phyloP scores from a whole-genome alignment of 2,113 vertebrate genomes.

The Brachyistius frenatus region DNA sequence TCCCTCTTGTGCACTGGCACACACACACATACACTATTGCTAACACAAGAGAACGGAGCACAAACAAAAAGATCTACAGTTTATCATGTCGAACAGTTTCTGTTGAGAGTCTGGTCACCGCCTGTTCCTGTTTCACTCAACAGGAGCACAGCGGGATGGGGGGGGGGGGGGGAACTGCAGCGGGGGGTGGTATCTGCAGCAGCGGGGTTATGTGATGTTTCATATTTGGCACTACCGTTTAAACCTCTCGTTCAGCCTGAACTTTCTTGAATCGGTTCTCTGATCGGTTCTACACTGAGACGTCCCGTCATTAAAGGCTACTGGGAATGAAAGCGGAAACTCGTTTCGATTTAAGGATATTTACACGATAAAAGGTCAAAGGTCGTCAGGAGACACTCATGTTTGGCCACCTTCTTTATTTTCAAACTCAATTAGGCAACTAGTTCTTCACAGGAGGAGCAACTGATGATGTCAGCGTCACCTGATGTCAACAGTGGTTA shows the following conservation, averaged over 20 bases:
- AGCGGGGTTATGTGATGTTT: too few relatives aligned
- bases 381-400: constrained; percentile 51
- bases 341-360: constrained; percentile 5
- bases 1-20: too few relatives aligned
- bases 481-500: too few relatives aligned
- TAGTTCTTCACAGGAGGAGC: constrained; percentile 46
- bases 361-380: constrained; percentile 68
- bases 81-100: constrained; percentile 22
- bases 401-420: constrained; percentile 36
- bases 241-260: too few relatives aligned
- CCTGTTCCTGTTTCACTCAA: not conserved
- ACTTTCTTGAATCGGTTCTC: too few relatives aligned
- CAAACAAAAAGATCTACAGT: constrained; percentile 22
- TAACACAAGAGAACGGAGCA: constrained; percentile 37
- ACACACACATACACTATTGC: constrained; percentile 30
- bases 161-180: too few relatives aligned
- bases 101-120: not conserved
- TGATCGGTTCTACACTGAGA: too few relatives aligned
- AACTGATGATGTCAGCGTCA: constrained; percentile 1
- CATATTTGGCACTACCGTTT: too few relatives aligned
- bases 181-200: too few relatives aligned
- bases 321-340: not conserved
- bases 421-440: constrained; percentile 62
- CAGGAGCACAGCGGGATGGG: too few relatives aligned
- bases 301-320: constrained; percentile 7